Evolutionary conservation across 2,113 vertebrate species (phyloP).

Genomic region (Capreolus pygargus): DNA sequence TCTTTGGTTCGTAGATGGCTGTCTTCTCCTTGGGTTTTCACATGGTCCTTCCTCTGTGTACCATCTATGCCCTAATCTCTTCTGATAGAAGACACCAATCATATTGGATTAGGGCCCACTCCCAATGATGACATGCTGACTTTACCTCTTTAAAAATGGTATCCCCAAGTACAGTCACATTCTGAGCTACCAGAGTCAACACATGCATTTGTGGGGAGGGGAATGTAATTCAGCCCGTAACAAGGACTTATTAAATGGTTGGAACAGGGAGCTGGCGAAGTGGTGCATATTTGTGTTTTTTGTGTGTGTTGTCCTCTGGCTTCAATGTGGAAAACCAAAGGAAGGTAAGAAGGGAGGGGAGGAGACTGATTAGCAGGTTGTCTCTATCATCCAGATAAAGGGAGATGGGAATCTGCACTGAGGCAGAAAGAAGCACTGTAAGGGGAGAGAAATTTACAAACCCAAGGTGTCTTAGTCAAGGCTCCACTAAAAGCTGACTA

Average conservation of each 20-base stretch:
- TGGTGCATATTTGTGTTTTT: neutral
- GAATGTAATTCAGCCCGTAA: neutral
- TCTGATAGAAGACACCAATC: neutral
- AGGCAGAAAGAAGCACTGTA: neutral
- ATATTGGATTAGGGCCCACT: neutral
- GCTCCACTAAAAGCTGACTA: neutral
- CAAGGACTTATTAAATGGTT: neutral
- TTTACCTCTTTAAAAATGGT: neutral
- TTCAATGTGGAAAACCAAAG: neutral
- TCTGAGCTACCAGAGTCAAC: neutral
- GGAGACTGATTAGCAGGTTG: neutral
- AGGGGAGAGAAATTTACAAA: neutral
- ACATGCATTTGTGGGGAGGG: neutral
- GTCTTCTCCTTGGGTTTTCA: neutral
- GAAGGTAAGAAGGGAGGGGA: neutral
- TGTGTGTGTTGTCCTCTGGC: neutral
- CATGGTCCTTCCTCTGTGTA: neutral
- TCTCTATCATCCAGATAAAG: neutral
- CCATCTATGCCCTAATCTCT: neutral
- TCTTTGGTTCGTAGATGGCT: neutral
- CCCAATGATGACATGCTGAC: too few species aligned
- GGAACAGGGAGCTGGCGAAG: accelerated
- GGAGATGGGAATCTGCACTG: neutral
- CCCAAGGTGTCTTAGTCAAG: too few species aligned
- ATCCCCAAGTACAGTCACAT: neutral